These are phyloP conservation scores for Brachionus rubens DNA, from an alignment of 1,140 invertebrate genomes.

Conservation along the genomic window DNA sequence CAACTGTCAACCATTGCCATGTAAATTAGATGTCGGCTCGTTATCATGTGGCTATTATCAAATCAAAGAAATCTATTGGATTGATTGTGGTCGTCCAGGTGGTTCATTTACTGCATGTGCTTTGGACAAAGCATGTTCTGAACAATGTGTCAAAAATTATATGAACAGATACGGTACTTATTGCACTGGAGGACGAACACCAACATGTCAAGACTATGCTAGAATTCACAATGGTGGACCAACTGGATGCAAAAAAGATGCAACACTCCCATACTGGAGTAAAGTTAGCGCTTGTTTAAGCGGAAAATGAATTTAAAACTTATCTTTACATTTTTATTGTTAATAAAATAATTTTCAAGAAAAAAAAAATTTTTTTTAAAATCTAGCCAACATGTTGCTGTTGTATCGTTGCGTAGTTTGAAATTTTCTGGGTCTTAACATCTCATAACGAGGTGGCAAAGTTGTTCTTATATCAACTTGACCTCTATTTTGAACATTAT, in stretches of 20 bases:
- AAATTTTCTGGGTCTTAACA: constrained; percentile 54
- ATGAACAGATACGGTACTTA: constrained; percentile 50
- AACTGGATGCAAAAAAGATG: too few relatives aligned
- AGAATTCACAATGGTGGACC: too few relatives aligned
- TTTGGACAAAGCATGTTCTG: constrained; percentile 52
- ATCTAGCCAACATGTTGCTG: constrained; percentile 48
- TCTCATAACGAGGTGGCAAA: constrained; percentile 51
- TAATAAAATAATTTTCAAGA: constrained; percentile 33
- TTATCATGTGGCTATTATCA: constrained; percentile 58
- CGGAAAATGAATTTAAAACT: too few relatives aligned
- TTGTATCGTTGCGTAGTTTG: constrained; percentile 56
- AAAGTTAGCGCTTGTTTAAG: too few relatives aligned
- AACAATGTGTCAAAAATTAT: constrained; percentile 52
- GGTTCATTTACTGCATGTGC: constrained; percentile 52
- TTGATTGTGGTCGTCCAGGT: constrained; percentile 50
- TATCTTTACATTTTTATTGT: constrained; percentile 26
- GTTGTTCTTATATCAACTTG: constrained; percentile 54
- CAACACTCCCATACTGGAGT: too few relatives aligned
- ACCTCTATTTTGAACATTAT: constrained; percentile 57
- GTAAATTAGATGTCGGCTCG: constrained; percentile 52
- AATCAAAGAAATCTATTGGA: constrained; percentile 50
- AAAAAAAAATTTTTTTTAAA: too few relatives aligned
- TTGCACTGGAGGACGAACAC: background rate
- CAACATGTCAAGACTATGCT: background rate
- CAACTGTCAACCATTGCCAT: constrained; percentile 44